Evolutionary conservation across 2,888 invertebrate genomes (phyloP), one percentile per base, ranked within the genome.

Genomic region (Dynastes grantii): DNA sequence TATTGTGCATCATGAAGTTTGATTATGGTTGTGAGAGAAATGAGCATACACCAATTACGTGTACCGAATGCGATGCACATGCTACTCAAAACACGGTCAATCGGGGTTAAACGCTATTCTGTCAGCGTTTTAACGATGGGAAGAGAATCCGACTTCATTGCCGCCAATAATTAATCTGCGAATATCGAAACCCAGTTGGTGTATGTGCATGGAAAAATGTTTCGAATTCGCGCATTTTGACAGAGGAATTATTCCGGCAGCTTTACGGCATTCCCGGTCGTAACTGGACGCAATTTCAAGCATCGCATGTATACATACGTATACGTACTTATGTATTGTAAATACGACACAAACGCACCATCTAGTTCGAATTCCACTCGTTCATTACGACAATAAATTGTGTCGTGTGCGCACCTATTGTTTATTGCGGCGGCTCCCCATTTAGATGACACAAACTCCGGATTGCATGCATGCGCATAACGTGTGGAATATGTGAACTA

Each of bases 401-500:
- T 55, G 55, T n/a, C 55, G 45, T 11, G 45, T 11, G 55, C 16
- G n/a, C 55, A 55, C 55, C 55, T 55, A 55, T 55, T 55, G 55
- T 55, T 55, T 55, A 55, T 55, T 55, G n/a, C 13, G 6, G n/a
- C 22, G 8, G 45, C 8, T 3, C n/a, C 5, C 55, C 2, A 55
- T 55, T 55, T 16, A 16, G n/a, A 55, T 55, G 55, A 55, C 55
- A 55, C 55, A 55, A n/a, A 55, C 55, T n/a, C 55, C n/a, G 55
- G 1, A n/a, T 16, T 55, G 55, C 13, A 8, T 2, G 55, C 55
- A n/a, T 13, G 22, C 55, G n/a, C n/a, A n/a, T 22, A 55, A 1
- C 22, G 8, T 22, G 55, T 55, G 8, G 55, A 8, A 22, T 55
- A 5, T 55, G 13, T 16, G 55, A n/a, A 6, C 16, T 55, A 16